phyloP scores from a whole-genome alignment of 2,888 invertebrate species.

The Sminthurides aquaticus region DNA sequence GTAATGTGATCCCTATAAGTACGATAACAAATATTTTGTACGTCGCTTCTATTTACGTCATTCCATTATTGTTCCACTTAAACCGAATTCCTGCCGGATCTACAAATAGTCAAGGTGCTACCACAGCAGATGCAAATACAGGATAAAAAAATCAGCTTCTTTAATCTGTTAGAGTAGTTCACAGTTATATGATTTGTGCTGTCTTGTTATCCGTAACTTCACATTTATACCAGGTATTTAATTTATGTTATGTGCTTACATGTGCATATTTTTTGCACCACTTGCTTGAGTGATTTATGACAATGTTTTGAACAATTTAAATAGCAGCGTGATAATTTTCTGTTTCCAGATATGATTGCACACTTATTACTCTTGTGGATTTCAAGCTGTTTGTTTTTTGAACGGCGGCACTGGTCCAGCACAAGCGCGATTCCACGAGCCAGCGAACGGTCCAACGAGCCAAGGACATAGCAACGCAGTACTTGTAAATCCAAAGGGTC shows the following conservation, averaged over 20 bases:
- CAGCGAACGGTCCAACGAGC: slow-evolving; percentile 18
- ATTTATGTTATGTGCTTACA: too few species aligned
- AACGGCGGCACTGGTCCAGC: slow-evolving; percentile 27
- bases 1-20: slow-evolving; percentile 7
- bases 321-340: too few species aligned
- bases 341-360: neutral
- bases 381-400: neutral
- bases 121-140: too few species aligned
- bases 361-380: neutral
- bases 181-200: too few species aligned
- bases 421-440: slow-evolving; percentile 24
- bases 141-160: too few species aligned
- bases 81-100: slow-evolving; percentile 10
- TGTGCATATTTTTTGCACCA: too few species aligned
- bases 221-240: too few species aligned
- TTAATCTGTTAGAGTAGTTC: too few species aligned
- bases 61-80: slow-evolving; percentile 13
- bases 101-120: neutral
- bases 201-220: too few species aligned
- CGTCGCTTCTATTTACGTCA: neutral
- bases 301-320: too few species aligned
- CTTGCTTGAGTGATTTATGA: too few species aligned
- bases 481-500: slow-evolving; percentile 19
- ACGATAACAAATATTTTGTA: slow-evolving; percentile 15
- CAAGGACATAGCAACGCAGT: slow-evolving; percentile 21